Percentiles rank a stretch among this genome's conserved stretches.
These are phyloP conservation scores for Polydesmus complanatus DNA, from an alignment of 2,888 invertebrate genomes.

Conservation along the genomic window DNA sequence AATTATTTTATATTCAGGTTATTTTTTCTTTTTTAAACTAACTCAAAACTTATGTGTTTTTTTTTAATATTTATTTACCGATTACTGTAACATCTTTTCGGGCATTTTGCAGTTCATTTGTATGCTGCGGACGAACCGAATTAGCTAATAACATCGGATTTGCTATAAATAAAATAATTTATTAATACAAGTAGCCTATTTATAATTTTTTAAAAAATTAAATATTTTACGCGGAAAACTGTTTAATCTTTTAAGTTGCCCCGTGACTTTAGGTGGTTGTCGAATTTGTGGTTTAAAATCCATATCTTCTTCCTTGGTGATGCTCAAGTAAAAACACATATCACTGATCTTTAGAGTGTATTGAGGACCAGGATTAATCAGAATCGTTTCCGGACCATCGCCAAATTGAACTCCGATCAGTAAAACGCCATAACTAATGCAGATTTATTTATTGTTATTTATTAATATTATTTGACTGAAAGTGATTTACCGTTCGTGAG, in stretches of 20 bases:
- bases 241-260: too few species aligned
- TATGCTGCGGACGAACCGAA: neutral
- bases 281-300: conserved; percentile 44
- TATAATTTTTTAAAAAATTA: too few species aligned
- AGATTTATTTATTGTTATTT: neutral
- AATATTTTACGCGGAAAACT: neutral
- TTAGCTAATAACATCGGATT: neutral
- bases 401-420: conserved; percentile 88
- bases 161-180: neutral
- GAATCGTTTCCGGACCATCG: conserved; percentile 71
- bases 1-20: too few species aligned
- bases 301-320: conserved; percentile 94
- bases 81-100: too few species aligned
- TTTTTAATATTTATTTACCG: too few species aligned
- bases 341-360: conserved; percentile 96
- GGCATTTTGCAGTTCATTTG: too few species aligned
- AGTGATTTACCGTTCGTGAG: conserved; percentile 72
- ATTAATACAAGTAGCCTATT: too few species aligned
- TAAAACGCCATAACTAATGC: conserved; percentile 82
- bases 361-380: conserved; percentile 88
- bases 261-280: neutral
- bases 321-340: conserved; percentile 96
- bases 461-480: conserved; percentile 3
- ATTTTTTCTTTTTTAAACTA: too few species aligned
- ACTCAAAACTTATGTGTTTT: too few species aligned